Base-by-base conservation (phyloP, 2,113 vertebrate genomes). In the Odontesthes bonariensis region DNA sequence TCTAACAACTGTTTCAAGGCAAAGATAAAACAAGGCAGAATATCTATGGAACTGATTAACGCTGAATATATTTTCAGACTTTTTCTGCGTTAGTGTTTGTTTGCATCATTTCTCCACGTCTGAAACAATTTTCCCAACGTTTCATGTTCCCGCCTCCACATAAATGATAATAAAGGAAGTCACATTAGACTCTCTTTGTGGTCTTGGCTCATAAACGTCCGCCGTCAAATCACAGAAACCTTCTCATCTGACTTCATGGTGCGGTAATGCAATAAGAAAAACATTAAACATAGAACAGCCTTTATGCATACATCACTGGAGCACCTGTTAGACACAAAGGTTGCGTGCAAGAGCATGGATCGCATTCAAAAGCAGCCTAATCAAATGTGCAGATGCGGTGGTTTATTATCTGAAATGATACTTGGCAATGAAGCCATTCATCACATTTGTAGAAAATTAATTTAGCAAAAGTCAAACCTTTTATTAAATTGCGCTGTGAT, bases 391-490 rank as follows among this genome's bases (percentile, higher is more conserved):
- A 91, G 90, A 86, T 89, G 89, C 66, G 1, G 38, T 46, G 75
- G 54, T 82, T 88, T 88, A 85, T 82, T 81, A 79, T 79, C 89
- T 83, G 73, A 86, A 89, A 84, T 86, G 84, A 88, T 86, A 79
- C 83, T 86, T 86, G 87, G 52, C 87, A 3, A 69, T 1, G 61
- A 68, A 71, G 69, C 74, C 85, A 67, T 84, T 90, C 83, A 76
- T 88, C 82, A 79, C 84, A 89, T 88, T 90, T 84, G 84, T 78
- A 77, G 87, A 89, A 88, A 87, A 84, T 89, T 67, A 70, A 83
- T 89, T 88, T 61, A 23, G 66, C 10, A 0, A 82, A 81, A 87
- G 81, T 87, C 81, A 71, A 82, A 82, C 40, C 62, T 51, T 81
- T 85, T 72, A 75, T 81, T 60, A 62, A 86, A 81, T 69, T 61